Evolutionary conservation across 2,888 invertebrate genomes (phyloP).

Genomic region (Phragmatobia fuliginosa): DNA sequence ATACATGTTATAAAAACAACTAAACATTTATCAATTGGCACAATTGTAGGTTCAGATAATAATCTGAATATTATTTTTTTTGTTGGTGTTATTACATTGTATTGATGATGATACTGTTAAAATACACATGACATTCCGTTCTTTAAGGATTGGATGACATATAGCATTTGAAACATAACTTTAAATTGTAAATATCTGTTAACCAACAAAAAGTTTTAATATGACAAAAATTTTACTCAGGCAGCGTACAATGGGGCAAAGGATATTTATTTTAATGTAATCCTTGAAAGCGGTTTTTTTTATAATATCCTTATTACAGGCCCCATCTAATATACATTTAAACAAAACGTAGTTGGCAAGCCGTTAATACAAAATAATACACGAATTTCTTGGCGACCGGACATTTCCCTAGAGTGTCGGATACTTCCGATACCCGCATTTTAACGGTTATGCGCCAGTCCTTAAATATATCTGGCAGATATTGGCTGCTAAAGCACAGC

Average conservation of each 20-base stretch:
- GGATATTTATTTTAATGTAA: not conserved
- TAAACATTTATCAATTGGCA: too few relatives aligned
- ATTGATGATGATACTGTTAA: too few relatives aligned
- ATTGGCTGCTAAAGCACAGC: conserved; percentile 33
- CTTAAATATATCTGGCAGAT: conserved; percentile 43
- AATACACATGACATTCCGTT: too few relatives aligned
- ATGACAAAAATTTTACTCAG: not conserved
- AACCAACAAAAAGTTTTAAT: not conserved
- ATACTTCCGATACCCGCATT: conserved; percentile 36
- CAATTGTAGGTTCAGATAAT: too few relatives aligned
- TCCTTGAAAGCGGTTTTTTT: not conserved
- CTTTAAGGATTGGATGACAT: too few relatives aligned
- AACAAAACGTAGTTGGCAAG: conserved; percentile 23
- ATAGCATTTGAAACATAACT: not conserved
- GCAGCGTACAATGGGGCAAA: not conserved
- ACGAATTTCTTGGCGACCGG: conserved; percentile 39
- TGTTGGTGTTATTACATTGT: too few relatives aligned
- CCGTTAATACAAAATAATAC: conserved; percentile 24
- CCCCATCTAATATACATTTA: conserved; percentile 24
- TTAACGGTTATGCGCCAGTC: conserved; percentile 36
- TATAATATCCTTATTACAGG: not conserved
- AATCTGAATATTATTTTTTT: too few relatives aligned
- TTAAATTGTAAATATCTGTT: not conserved
- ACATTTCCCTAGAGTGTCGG: conserved; percentile 24
- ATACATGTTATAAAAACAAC: too few relatives aligned